A percentile compares a stretch with the other conserved stretches of the same genome.
These are phyloP conservation scores for Tamandua tetradactyla DNA, from an alignment of 2,797 vertebrate species.

Conservation along the genomic window DNA sequence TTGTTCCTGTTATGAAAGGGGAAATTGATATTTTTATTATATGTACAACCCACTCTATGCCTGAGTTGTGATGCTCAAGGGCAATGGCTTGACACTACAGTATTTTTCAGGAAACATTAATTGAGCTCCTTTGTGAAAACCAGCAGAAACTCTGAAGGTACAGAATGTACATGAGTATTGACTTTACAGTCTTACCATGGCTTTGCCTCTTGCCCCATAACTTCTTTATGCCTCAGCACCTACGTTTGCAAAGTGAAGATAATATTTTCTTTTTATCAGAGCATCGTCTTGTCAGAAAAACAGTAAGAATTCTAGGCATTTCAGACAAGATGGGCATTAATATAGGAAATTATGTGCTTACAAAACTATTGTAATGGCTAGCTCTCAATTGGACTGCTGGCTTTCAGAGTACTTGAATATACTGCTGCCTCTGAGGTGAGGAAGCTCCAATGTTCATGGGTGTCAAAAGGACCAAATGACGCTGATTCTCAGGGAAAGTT, in stretches of 20 bases:
- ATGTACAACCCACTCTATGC: not conserved
- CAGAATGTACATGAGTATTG: not conserved
- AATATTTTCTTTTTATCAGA: not conserved
- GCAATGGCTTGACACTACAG: not conserved
- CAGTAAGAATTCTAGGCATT: not conserved
- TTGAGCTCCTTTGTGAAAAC: not conserved
- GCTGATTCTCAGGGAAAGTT: not conserved
- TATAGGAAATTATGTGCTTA: not conserved
- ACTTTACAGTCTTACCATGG: not conserved
- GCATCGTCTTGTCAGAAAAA: not conserved
- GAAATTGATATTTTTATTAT: not conserved
- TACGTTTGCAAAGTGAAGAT: not conserved
- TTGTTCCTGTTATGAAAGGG: not conserved
- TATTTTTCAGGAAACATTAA: not conserved
- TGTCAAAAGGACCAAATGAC: not conserved
- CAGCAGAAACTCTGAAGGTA: not conserved
- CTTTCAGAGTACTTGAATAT: not conserved
- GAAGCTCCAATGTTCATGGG: not conserved
- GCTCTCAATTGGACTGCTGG: not conserved
- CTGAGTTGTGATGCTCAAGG: not conserved
- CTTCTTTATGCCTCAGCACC: not conserved
- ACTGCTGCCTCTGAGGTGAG: not conserved
- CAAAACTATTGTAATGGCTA: not conserved
- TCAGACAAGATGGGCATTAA: not conserved
- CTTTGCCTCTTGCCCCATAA: not conserved